Evolutionary conservation across 1,140 invertebrate species (phyloP).

Genomic region (Odontomachus brunneus): DNA sequence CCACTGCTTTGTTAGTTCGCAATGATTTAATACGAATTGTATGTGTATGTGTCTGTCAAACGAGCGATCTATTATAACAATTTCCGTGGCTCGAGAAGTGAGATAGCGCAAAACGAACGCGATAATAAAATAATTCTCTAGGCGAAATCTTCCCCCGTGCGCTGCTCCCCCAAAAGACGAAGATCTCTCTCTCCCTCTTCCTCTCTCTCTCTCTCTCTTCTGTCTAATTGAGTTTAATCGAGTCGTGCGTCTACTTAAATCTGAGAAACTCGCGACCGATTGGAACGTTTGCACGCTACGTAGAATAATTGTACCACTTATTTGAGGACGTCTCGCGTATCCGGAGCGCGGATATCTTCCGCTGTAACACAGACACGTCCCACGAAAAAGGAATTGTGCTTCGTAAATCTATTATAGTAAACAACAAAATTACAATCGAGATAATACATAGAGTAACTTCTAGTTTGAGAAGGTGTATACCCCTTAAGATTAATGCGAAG

Average conservation of each 20-base stretch:
- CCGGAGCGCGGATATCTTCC: neutral
- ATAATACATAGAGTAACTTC: constrained; percentile 41
- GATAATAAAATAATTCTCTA: too few species aligned
- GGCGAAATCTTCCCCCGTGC: too few species aligned
- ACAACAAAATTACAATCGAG: constrained; percentile 61
- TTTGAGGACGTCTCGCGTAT: constrained; percentile 30
- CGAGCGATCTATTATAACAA: too few species aligned
- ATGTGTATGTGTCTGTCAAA: too few species aligned
- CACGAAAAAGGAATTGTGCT: constrained; percentile 37
- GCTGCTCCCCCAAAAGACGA: too few species aligned
- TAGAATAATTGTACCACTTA: constrained; percentile 71
- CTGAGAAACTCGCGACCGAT: constrained; percentile 34
- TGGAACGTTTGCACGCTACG: neutral
- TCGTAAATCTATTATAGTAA: constrained; percentile 55
- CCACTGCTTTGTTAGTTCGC: too few species aligned
- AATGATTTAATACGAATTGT: too few species aligned
- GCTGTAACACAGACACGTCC: neutral
- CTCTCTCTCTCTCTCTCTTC: too few species aligned
- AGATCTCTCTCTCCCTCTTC: too few species aligned
- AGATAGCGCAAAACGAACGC: too few species aligned
- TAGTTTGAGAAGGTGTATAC: constrained; percentile 29
- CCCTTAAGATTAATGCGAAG: constrained; percentile 9
- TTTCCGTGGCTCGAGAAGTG: too few species aligned
- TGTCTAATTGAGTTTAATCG: neutral
- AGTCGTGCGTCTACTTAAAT: constrained; percentile 29